A percentile compares a stretch with the other conserved stretches of the same genome.
These are phyloP conservation scores for Cataglyphis cursor DNA, from an alignment of 2,888 invertebrate species.

Conservation along the genomic window DNA sequence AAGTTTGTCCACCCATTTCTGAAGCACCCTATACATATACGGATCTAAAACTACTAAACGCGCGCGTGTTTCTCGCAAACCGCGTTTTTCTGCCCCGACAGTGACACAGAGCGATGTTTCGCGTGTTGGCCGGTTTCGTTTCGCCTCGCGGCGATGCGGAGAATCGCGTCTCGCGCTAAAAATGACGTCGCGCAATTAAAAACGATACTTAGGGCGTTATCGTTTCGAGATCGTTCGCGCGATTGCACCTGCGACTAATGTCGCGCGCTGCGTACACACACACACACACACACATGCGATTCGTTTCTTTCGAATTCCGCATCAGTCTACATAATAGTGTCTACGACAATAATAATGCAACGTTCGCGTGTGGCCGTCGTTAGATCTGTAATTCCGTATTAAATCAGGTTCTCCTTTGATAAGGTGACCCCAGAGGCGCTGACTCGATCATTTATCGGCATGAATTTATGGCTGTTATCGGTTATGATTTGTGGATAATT, in stretches of 20 bases:
- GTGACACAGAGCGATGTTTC: constrained; percentile 55
- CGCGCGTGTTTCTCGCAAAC: constrained; percentile 12
- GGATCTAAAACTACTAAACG: neutral
- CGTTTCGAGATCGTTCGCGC: constrained; percentile 48
- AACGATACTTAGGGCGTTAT: constrained; percentile 52
- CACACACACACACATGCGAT: constrained; percentile 7
- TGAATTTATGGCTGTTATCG: constrained; percentile 22
- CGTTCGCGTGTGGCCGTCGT: constrained; percentile 35
- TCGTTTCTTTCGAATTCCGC: constrained; percentile 52
- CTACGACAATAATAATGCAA: constrained; percentile 48
- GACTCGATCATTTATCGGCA: constrained; percentile 28
- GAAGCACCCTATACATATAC: too few relatives aligned
- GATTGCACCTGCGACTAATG: constrained; percentile 21
- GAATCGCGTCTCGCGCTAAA: constrained; percentile 47
- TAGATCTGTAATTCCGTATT: constrained; percentile 36
- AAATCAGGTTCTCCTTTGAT: constrained; percentile 36
- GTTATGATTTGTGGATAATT: neutral
- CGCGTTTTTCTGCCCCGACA: constrained; percentile 50
- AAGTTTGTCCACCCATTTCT: too few relatives aligned
- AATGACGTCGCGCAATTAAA: constrained; percentile 55
- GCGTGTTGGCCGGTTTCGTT: constrained; percentile 45
- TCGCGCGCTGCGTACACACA: constrained; percentile 29
- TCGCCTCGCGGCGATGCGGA: constrained; percentile 44
- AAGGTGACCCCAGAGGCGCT: constrained; percentile 21
- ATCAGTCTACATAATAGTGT: constrained; percentile 47